These are phyloP conservation scores for Dendronephthya gigantea DNA, from an alignment of 64 coral and sea anemone genomes.

Conservation along the genomic window DNA sequence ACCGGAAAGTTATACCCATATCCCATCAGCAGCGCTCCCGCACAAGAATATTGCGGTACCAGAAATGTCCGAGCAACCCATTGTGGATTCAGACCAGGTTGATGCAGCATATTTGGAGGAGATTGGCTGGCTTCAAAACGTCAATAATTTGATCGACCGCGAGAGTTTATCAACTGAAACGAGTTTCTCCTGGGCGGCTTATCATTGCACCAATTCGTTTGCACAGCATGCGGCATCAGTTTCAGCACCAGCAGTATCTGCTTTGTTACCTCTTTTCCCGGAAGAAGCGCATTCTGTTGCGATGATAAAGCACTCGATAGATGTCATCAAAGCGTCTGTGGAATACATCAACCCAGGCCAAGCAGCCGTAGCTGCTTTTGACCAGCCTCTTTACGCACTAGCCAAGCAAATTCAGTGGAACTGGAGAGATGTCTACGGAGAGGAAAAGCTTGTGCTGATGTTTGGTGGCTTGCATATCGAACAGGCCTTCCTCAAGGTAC, in stretches of 20 bases:
- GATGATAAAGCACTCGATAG: slow-evolving; percentile 37
- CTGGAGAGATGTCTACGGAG: slow-evolving; percentile 40
- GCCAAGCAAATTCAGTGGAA: slow-evolving; percentile 53
- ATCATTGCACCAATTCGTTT: background rate
- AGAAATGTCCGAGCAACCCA: background rate
- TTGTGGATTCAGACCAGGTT: background rate
- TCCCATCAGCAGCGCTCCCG: slow-evolving; percentile 3
- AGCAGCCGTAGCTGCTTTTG: slow-evolving; percentile 28
- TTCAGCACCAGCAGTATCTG: background rate
- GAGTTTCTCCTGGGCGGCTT: slow-evolving; percentile 1
- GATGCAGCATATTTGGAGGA: background rate
- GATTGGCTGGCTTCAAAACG: slow-evolving; percentile 1
- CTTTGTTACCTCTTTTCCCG: background rate
- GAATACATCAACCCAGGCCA: slow-evolving; percentile 29
- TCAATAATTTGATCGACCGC: background rate
- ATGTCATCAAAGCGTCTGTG: slow-evolving; percentile 26
- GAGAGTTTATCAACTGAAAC: background rate
- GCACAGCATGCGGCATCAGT: background rate
- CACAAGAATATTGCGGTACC: background rate
- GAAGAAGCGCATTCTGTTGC: slow-evolving; percentile 34
- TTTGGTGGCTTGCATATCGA: slow-evolving; percentile 40
- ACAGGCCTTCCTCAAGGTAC: slow-evolving; percentile 25
- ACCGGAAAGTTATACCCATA: background rate
- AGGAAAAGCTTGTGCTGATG: slow-evolving; percentile 40
- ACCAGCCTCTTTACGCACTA: slow-evolving; percentile 40